Base-by-base conservation (phyloP, 2,797 vertebrate genomes). In the Micrastur ruficollis region DNA sequence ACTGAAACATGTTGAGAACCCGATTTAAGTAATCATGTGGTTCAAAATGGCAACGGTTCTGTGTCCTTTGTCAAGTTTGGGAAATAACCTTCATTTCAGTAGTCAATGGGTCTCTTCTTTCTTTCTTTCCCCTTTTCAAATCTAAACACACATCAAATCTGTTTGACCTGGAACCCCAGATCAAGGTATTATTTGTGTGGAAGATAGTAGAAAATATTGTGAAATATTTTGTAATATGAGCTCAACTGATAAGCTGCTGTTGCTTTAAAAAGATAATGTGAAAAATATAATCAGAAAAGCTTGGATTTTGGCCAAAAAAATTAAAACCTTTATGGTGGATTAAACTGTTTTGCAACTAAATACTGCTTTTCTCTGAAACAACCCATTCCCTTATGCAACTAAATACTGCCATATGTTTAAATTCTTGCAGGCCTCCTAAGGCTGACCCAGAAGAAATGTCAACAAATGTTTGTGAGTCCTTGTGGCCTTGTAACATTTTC, bases 391-490 rank as follows among this genome's bases (percentile, higher is more conserved):
- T 94, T 86, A 67, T 27, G n/a, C 81, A 87, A 79, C 90, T 96
- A 97, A 97, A 90, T 81, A 65, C 82, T 94, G 90, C 96, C 95
- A 96, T 97, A 96, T 96, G 97, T 91, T 95, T 96, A 81, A 92
- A 96, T 92, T 90, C 91, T 96, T 94, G 67, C 85, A 90, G 72
- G 89, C 80, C 89, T 95, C 96, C 92, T 95, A 94, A 97, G 89
- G 93, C 91, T 96, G 96, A 97, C 97, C 95, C 86, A 91, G 87
- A 93, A 97, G 95, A 95, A 95, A 96, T 97, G 95, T 96, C 96
- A 97, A 94, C 94, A 96, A 97, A 96, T 90, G 95, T 95, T 97
- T 95, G 91, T 95, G 88, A 96, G 93, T 95, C 95, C 93, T 95
- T 61, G 79, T 94, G 95, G 95, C 96, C 93, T 86, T 86, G 78